Conservation (phyloP, 2,113 vertebrate species). For the Mohoua ochrocephala region DNA sequence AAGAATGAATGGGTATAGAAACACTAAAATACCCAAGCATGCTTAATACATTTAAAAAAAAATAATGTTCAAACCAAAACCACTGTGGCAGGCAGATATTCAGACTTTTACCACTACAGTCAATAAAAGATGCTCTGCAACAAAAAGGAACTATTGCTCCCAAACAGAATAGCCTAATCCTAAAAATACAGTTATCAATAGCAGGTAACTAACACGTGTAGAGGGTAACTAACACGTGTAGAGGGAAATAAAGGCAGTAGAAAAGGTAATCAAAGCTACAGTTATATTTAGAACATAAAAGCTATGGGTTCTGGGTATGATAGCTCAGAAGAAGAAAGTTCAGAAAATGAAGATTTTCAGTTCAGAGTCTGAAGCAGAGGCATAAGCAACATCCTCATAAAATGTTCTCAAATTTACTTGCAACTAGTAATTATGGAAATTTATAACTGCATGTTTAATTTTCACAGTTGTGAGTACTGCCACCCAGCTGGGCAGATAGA, state of each 20-base stretch:
- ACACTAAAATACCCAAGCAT: not conserved
- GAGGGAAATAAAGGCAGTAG: not conserved
- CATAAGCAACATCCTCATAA: not conserved
- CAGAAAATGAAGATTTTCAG: not conserved
- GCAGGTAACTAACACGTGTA: not conserved
- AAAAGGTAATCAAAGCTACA: not conserved
- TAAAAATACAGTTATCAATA: not conserved
- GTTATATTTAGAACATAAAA: not conserved
- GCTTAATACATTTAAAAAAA: not conserved
- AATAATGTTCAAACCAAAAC: not conserved
- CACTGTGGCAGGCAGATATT: not conserved
- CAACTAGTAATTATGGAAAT: not conserved
- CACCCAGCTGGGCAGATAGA: not conserved
- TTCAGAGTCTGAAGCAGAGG: not conserved
- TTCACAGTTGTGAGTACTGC: not conserved
- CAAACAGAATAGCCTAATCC: not conserved
- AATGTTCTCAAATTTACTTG: not conserved
- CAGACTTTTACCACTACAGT: not conserved
- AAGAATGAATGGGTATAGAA: not conserved
- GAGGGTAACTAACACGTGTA: not conserved
- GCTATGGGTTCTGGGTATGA: not conserved
- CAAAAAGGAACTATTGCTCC: not conserved
- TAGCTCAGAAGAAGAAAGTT: not conserved
- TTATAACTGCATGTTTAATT: not conserved
- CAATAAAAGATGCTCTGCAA: not conserved